These are phyloP conservation scores for Drosophila sturtevanti DNA, from an alignment of 1,140 invertebrate genomes.

Conservation along the genomic window DNA sequence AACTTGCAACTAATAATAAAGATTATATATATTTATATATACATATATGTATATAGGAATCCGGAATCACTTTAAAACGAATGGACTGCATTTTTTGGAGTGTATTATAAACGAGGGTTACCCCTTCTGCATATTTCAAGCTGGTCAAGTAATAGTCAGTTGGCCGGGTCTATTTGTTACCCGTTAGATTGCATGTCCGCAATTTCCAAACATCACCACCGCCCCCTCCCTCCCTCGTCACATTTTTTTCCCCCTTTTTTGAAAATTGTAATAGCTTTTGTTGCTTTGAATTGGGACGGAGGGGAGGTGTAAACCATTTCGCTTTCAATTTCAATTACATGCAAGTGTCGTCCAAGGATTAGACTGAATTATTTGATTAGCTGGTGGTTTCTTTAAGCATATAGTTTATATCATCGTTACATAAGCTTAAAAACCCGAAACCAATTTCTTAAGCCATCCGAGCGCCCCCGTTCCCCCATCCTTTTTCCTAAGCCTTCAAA, in stretches of 20 bases:
- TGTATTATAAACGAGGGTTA: neutral
- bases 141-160: slow-evolving; percentile 43
- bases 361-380: slow-evolving; percentile 21
- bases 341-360: slow-evolving; percentile 32
- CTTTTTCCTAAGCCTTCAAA: no score
- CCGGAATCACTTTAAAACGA: no score
- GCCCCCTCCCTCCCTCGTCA: slow-evolving; percentile 27
- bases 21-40: no score
- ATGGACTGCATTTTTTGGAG: neutral
- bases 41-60: no score
- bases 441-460: slow-evolving; percentile 44
- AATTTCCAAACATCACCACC: no score
- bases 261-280: slow-evolving; percentile 42
- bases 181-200: slow-evolving; percentile 43
- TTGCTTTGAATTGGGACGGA: neutral
- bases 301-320: slow-evolving; percentile 5
- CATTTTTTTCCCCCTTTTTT: slow-evolving; percentile 53
- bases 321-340: slow-evolving; percentile 32
- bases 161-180: slow-evolving; percentile 19
- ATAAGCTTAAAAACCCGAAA: slow-evolving; percentile 50
- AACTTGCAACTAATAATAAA: no score
- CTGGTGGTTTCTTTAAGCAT: neutral
- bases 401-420: slow-evolving; percentile 37
- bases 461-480: neutral
- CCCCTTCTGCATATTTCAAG: slow-evolving; percentile 12